Base-by-base conservation (phyloP, 2,113 vertebrate species). In the Crotalus viridis region DNA sequence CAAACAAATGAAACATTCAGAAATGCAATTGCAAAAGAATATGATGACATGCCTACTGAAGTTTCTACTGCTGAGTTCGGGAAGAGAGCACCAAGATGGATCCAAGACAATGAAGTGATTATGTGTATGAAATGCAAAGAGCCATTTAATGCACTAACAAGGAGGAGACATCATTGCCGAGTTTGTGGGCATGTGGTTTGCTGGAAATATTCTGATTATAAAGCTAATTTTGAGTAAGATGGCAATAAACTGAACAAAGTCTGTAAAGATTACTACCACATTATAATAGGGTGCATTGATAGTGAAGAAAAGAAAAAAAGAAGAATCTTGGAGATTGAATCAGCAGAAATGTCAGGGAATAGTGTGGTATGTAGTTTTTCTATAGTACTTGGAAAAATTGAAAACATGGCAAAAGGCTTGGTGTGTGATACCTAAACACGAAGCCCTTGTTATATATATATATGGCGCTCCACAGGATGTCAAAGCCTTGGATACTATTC, bases 121-220 rank as follows among this genome's bases (percentile, higher is more conserved):
- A 99, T 99, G 99, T 99, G 99, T 93, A 99, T 99, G 99, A 99
- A 99, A 96, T 99, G 99, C 96, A 98, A 97, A 94, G 99, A 99
- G 59, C 87, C 97, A 24, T 99, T 99, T 93, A 99, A 99, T 0
- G 99, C 99, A 0, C 97, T 99, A 95, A 99, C 98, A 0, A 97
- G 99, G 46, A 98, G 99, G 94, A 96, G 99, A 91, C 99, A 99
- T 94, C 99, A 99, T 95, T 99, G 99, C 96, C 97, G 99, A 93
- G 99, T 99, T 0, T 99, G 99, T 51, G 99, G 99, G 91, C 98
- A 98, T 0, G 99, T 99, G 96, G 99, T 99, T 92, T 99, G 99
- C 95, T 99, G 98, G 98, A 99, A 99, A 95, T 99, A 99, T 96
- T 99, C 99, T 7, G 99, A 99, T 96, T 98, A 99, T 88, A 99